These are phyloP conservation scores for Notodonta dromedarius DNA, from an alignment of 2,888 invertebrate genomes.

Conservation along the genomic window DNA sequence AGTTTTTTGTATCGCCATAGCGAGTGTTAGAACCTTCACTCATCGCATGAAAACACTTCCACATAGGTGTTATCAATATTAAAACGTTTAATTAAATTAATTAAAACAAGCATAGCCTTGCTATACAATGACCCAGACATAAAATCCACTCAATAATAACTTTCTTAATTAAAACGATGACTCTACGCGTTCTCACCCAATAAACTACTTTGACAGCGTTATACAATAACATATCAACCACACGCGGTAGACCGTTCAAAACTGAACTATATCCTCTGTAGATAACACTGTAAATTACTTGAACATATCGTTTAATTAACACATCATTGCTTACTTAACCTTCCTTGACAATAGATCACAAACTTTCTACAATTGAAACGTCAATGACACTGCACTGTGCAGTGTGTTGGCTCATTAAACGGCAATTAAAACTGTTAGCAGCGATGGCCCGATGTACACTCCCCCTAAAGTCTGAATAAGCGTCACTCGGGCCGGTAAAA, in stretches of 20 bases:
- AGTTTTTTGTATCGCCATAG: too few relatives aligned
- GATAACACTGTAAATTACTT: neutral
- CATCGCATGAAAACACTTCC: too few relatives aligned
- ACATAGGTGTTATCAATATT: too few relatives aligned
- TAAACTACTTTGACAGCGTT: slow-evolving; percentile 1
- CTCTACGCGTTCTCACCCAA: neutral
- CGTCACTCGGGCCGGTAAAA: slow-evolving; percentile 3
- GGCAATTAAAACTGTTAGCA: slow-evolving; percentile 59
- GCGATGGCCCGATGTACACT: slow-evolving; percentile 40
- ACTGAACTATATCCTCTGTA: neutral
- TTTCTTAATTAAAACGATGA: slow-evolving; percentile 6
- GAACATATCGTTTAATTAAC: neutral
- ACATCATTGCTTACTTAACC: neutral
- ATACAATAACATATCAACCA: neutral
- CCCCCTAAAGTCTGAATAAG: slow-evolving; percentile 3
- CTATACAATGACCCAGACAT: slow-evolving; percentile 1
- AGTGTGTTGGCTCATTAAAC: slow-evolving; percentile 48
- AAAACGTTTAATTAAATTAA: too few relatives aligned
- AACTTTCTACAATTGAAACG: slow-evolving; percentile 28
- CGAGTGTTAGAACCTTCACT: too few relatives aligned
- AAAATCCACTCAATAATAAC: neutral
- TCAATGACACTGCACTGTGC: slow-evolving; percentile 33
- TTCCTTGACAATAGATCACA: slow-evolving; percentile 14
- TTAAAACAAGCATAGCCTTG: too few relatives aligned
- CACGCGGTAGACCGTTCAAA: neutral